Conservation (phyloP, 2,888 invertebrate species). For the Lucinisca nassula region DNA sequence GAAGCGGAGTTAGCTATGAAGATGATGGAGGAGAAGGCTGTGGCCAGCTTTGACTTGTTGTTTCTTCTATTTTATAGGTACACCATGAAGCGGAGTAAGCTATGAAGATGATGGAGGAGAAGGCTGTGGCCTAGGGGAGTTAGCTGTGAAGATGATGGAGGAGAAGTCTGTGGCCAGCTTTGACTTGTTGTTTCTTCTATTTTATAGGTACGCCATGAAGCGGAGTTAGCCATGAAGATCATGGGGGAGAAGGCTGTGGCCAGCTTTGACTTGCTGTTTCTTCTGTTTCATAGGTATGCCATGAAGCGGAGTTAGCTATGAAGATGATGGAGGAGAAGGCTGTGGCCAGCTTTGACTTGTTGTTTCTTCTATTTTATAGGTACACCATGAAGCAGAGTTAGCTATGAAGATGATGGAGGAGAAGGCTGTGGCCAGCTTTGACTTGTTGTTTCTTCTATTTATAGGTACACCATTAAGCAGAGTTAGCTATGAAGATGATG, state of each 20-base stretch:
- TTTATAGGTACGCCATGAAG: constrained; percentile 91
- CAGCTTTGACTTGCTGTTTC: constrained; percentile 94
- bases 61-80: constrained; percentile 91
- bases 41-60: constrained; percentile 93
- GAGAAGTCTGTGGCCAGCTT: constrained; percentile 93
- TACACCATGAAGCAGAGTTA: constrained; percentile 92
- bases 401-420: constrained; percentile 93
- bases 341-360: constrained; percentile 92
- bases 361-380: constrained; percentile 92
- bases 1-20: constrained; percentile 93
- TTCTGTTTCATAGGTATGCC: constrained; percentile 89
- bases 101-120: constrained; percentile 92
- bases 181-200: constrained; percentile 91
- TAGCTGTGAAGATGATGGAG: constrained; percentile 93
- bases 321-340: constrained; percentile 92
- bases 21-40: constrained; percentile 92
- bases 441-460: constrained; percentile 92
- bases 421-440: constrained; percentile 92
- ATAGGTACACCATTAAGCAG: constrained; percentile 91
- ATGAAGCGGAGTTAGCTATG: constrained; percentile 92
- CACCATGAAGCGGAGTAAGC: constrained; percentile 92
- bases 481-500: constrained; percentile 92
- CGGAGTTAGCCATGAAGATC: constrained; percentile 91
- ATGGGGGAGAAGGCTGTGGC: constrained; percentile 92
- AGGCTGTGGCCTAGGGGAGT: constrained; percentile 91